These are phyloP conservation scores for Balaeniceps rex DNA, from an alignment of 2,113 vertebrate genomes.

Conservation along the genomic window DNA sequence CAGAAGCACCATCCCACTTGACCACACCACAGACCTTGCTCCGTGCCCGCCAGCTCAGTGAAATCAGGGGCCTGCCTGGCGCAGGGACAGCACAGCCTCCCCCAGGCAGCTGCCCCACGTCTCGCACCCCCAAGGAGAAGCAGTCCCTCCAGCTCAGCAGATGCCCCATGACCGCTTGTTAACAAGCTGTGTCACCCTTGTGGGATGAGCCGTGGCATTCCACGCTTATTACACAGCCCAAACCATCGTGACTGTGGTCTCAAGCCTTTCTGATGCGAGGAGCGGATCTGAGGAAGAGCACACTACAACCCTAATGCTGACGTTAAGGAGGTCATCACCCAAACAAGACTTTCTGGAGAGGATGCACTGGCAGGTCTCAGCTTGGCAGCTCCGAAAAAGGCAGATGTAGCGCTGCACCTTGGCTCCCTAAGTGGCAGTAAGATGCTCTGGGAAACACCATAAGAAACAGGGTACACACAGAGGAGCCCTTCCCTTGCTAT, in stretches of 20 bases:
- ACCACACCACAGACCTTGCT: background rate
- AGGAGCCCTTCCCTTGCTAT: background rate
- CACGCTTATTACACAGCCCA: background rate
- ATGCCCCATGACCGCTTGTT: background rate
- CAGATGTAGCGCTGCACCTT: background rate
- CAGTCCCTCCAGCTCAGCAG: background rate
- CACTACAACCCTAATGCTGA: background rate
- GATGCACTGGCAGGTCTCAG: background rate
- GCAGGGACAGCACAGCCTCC: background rate
- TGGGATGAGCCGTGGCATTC: background rate
- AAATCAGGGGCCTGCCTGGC: background rate
- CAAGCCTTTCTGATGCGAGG: background rate
- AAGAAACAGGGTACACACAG: background rate
- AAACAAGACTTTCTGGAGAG: background rate
- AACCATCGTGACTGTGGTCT: background rate
- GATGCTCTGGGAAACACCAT: background rate
- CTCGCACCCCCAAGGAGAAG: background rate
- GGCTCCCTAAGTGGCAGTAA: background rate
- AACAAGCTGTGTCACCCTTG: background rate
- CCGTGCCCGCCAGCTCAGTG: background rate
- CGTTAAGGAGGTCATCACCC: background rate
- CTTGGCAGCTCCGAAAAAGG: background rate
- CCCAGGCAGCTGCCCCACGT: background rate
- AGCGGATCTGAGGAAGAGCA: rapidly evolving
- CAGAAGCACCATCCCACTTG: background rate